Conservation (phyloP, 2,888 invertebrate species). For the Amiota communis region DNA sequence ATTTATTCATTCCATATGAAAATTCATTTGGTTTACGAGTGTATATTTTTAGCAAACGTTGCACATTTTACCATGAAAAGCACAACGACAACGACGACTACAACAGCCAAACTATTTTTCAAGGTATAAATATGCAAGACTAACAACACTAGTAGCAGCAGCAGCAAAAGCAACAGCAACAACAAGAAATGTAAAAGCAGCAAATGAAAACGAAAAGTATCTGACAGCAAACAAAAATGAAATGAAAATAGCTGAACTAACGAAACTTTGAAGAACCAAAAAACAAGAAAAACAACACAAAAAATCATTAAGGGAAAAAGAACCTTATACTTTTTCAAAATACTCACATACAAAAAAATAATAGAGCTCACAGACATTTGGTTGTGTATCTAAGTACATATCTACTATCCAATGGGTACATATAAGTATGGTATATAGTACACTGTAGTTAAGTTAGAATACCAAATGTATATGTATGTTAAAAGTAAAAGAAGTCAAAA, state of each 20-base stretch:
- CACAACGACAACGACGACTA: neutral
- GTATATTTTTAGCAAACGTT: constrained; percentile 30
- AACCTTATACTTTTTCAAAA: constrained; percentile 8
- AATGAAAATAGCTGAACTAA: constrained; percentile 18
- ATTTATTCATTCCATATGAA: too few relatives aligned
- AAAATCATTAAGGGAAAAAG: too few relatives aligned
- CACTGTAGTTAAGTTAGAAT: too few relatives aligned
- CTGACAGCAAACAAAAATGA: constrained; percentile 19
- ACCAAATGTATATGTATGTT: neutral
- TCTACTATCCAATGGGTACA: too few relatives aligned
- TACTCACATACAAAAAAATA: neutral
- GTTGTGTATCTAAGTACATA: neutral
- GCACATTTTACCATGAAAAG: constrained; percentile 38
- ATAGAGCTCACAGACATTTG: neutral
- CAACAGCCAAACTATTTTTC: constrained; percentile 39
- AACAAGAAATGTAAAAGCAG: constrained; percentile 6
- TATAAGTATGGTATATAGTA: too few relatives aligned
- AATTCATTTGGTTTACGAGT: neutral
- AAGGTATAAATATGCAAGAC: constrained; percentile 58
- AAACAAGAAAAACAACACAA: neutral
- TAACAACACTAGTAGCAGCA: constrained; percentile 46
- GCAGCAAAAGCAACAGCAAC: constrained; percentile 37
- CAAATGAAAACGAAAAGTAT: neutral
- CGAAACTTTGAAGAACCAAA: neutral
- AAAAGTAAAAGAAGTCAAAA: neutral